These are phyloP conservation scores for Notoglanidium macrostoma DNA, from an alignment of 2,797 vertebrate species.

Conservation along the genomic window DNA sequence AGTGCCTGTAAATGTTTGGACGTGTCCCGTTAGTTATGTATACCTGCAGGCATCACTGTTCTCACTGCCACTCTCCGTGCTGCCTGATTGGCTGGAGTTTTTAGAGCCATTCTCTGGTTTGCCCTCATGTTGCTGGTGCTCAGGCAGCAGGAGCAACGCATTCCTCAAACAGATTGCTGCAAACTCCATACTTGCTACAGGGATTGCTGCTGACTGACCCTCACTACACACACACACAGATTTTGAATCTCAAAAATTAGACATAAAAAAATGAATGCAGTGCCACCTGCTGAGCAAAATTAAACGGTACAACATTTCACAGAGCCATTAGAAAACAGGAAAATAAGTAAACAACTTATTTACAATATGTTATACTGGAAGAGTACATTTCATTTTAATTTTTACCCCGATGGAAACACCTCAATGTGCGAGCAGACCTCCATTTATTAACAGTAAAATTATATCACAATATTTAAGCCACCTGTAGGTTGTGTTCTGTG, in stretches of 20 bases:
- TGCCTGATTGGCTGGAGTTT: slow-evolving; percentile 82
- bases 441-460: background rate
- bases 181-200: slow-evolving; percentile 98
- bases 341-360: background rate
- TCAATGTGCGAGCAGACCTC: background rate
- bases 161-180: slow-evolving; percentile 97
- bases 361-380: background rate
- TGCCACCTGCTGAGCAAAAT: slow-evolving; percentile 42
- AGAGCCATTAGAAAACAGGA: background rate
- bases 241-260: background rate
- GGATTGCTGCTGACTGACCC: slow-evolving; percentile 96
- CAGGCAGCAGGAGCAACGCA: slow-evolving; percentile 89
- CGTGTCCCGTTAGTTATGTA: background rate
- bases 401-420: background rate
- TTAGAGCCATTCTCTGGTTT: slow-evolving; percentile 90
- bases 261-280: background rate
- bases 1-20: slow-evolving; percentile 63
- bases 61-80: slow-evolving; percentile 85
- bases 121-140: slow-evolving; percentile 87
- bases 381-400: background rate
- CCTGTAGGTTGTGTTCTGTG: slow-evolving; percentile 95
- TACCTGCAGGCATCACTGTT: slow-evolving; percentile 93
- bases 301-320: background rate
- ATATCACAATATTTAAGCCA: slow-evolving; percentile 57
- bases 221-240: slow-evolving; percentile 74